Conservation (phyloP, 2,888 invertebrate species). For the Leptinotarsa tumamoca region DNA sequence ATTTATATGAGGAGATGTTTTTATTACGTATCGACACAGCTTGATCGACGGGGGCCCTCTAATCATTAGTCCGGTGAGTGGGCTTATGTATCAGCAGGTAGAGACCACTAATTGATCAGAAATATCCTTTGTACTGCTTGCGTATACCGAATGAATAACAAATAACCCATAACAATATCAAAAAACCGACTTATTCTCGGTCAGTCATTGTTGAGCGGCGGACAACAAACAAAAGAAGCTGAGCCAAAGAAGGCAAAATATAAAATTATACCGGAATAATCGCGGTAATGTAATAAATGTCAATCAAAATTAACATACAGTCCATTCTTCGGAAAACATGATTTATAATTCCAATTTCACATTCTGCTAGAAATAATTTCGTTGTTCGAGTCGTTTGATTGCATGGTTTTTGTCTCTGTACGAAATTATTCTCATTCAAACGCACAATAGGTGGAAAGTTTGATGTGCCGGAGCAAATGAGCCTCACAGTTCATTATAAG, state of each 20-base stretch:
- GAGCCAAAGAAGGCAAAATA: slow-evolving; percentile 33
- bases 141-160: slow-evolving; percentile 47
- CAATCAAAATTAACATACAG: slow-evolving; percentile 42
- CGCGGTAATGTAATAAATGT: slow-evolving; percentile 43
- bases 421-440: background rate
- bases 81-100: slow-evolving; percentile 63
- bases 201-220: slow-evolving; percentile 33
- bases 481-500: slow-evolving; percentile 1
- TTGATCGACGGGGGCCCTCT: slow-evolving; percentile 58
- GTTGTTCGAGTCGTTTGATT: background rate
- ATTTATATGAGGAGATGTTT: slow-evolving; percentile 66
- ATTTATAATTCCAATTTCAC: slow-evolving; percentile 17
- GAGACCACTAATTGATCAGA: slow-evolving; percentile 58
- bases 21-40: slow-evolving; percentile 62
- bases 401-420: slow-evolving; percentile 5
- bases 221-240: slow-evolving; percentile 31
- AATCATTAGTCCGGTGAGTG: slow-evolving; percentile 58
- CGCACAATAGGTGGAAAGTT: background rate
- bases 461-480: slow-evolving; percentile 2
- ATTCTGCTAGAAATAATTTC: slow-evolving; percentile 9
- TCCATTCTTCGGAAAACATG: slow-evolving; percentile 11
- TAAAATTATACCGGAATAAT: slow-evolving; percentile 42
- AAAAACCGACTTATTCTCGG: slow-evolving; percentile 31
- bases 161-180: slow-evolving; percentile 43
- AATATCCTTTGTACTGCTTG: slow-evolving; percentile 50